A percentile compares a stretch with the other conserved stretches of the same genome.
Evolutionary conservation across 2,888 invertebrate species (phyloP).

Genomic region (Agrochola circellaris): DNA sequence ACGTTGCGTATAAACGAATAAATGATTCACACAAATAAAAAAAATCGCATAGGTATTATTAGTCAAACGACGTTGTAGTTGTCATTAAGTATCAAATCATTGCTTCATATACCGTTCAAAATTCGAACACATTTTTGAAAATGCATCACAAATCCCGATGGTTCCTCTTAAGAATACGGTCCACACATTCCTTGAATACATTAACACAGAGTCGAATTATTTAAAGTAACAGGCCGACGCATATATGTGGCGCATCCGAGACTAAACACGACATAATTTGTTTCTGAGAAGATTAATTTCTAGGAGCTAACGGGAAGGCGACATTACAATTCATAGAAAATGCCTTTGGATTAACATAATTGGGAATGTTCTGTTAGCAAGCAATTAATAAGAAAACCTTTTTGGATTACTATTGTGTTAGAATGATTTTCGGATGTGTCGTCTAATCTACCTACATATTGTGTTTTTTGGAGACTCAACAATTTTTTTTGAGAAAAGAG

Average conservation of each 20-base stretch:
- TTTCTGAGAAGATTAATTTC: conserved; percentile 53
- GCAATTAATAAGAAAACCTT: neutral
- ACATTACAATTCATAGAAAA: conserved; percentile 35
- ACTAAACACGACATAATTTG: conserved; percentile 37
- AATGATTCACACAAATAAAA: neutral
- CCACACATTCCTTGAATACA: conserved; percentile 61
- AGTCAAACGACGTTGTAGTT: neutral
- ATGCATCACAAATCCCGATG: neutral
- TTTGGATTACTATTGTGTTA: neutral
- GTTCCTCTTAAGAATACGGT: neutral
- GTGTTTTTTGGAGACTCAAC: too few relatives aligned
- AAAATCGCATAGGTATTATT: neutral
- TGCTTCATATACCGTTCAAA: conserved; percentile 2
- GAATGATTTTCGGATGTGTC: neutral
- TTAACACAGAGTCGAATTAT: conserved; percentile 56
- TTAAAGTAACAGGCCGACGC: conserved; percentile 35
- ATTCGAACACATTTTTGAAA: conserved; percentile 32
- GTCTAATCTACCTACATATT: neutral
- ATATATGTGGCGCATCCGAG: conserved; percentile 30
- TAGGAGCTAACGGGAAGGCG: conserved; percentile 24
- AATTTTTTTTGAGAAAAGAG: too few relatives aligned
- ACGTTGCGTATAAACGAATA: too few relatives aligned
- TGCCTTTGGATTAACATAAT: conserved; percentile 31
- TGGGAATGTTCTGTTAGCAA: neutral
- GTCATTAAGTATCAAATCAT: neutral